Evolutionary conservation across 2,797 vertebrate species (phyloP).

Genomic region (Leptodactylus fallax): DNA sequence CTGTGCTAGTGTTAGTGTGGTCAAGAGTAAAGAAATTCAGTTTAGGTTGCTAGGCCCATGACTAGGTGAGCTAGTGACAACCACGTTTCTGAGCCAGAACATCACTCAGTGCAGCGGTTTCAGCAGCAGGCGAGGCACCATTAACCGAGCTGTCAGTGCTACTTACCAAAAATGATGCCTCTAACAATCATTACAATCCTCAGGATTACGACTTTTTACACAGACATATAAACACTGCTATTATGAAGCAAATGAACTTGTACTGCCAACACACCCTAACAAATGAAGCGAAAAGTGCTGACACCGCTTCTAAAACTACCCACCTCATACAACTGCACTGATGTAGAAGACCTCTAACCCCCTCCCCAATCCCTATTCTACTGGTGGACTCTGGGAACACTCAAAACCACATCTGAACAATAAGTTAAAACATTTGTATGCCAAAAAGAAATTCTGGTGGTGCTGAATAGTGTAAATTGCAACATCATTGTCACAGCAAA

Average conservation of each 20-base stretch:
- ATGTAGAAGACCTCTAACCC: neutral
- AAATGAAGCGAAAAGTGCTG: slow-evolving; percentile 1
- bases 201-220: neutral
- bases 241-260: neutral
- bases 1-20: too few relatives aligned
- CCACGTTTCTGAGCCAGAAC: neutral
- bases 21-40: too few relatives aligned
- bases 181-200: slow-evolving; percentile 9
- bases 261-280: slow-evolving; percentile 13
- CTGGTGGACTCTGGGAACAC: too few relatives aligned
- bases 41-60: too few relatives aligned
- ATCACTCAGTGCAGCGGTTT: neutral
- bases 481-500: too few relatives aligned
- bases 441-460: too few relatives aligned
- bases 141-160: neutral
- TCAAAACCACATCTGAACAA: too few relatives aligned
- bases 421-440: too few relatives aligned
- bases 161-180: slow-evolving; percentile 6
- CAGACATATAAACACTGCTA: neutral
- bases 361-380: neutral
- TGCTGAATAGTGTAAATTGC: too few relatives aligned
- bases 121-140: neutral
- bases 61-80: neutral
- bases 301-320: too few relatives aligned
- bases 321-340: neutral